Base-by-base conservation (phyloP, 2,797 vertebrate species). In the Micrastur ruficollis region DNA sequence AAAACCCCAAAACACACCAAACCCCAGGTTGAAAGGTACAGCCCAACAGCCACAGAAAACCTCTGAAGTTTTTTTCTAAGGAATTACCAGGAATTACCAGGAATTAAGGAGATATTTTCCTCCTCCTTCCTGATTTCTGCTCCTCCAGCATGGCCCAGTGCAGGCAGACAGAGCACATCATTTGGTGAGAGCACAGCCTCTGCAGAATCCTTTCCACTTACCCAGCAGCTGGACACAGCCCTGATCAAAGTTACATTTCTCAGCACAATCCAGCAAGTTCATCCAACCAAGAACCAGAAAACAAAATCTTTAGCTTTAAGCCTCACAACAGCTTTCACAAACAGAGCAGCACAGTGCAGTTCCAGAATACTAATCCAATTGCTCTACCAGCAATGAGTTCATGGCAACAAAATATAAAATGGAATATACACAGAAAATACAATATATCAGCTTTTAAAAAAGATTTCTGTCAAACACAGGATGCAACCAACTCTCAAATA, bases 141-240 rank as follows among this genome's bases (percentile, higher is more conserved):
- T 22, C 23, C 19, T 84, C 58, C 38, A 70, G 34, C 52, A 70
- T 4, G 32, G 66, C 31, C 17, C 13, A 65, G n/a, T 11, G 32
- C 32, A 79, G 47, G 59, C 82, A 90, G 76, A 67, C 32, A 92
- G 4, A 53, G 31, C 19, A 32, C 6, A 3, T 20, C 42, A 72
- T 16, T 12, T 62, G 40, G 62, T 26, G 53, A 91, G 58, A 86
- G 21, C 3, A 1, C 61, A 7, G 55, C 75, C 44, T 74, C 81
- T 49, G 53, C 18, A 59, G 49, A 94, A 87, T 59, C 67, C 49
- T 82, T 92, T 85, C 85, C 42, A 81, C 49, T 88, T 56, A 71
- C 4, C 61, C 82, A 93, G 68, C 94, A 95, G 95, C 92, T 95
- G 90, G 85, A 93, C 32, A 62, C 90, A 95, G 90, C 65, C 88